Percentiles rank a stretch among this genome's conserved stretches.
These are phyloP conservation scores for Labeo catla DNA, from an alignment of 2,113 vertebrate species.

Conservation along the genomic window DNA sequence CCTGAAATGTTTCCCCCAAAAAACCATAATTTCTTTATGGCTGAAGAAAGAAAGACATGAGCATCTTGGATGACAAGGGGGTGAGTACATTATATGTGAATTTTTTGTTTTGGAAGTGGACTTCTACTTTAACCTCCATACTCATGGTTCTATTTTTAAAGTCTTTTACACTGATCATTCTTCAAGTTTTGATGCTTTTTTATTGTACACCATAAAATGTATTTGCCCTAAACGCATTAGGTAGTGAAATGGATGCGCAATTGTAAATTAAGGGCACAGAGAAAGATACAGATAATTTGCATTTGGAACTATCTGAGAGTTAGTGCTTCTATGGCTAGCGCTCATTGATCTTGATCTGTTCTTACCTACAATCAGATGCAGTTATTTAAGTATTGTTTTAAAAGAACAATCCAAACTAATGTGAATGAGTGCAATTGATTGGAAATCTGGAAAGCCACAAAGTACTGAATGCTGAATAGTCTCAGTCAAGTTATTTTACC, in stretches of 20 bases:
- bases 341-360: background rate
- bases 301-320: background rate
- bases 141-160: background rate
- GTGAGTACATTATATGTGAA: no score
- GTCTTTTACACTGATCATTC: background rate
- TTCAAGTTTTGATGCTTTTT: background rate
- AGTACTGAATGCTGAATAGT: background rate
- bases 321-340: background rate
- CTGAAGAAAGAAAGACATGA: no score
- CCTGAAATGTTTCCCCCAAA: no score
- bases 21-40: no score
- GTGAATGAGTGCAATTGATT: background rate
- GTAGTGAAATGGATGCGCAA: background rate
- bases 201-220: background rate
- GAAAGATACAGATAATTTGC: background rate
- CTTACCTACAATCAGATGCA: constrained; percentile 7
- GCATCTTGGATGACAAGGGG: no score
- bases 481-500: background rate
- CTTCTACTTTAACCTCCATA: background rate
- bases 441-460: background rate
- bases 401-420: background rate
- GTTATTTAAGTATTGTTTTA: background rate
- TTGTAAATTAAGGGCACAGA: background rate
- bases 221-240: background rate
- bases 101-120: no score